Conservation (phyloP, 2,888 invertebrate genomes). For the Synanthedon formicaeformis region DNA sequence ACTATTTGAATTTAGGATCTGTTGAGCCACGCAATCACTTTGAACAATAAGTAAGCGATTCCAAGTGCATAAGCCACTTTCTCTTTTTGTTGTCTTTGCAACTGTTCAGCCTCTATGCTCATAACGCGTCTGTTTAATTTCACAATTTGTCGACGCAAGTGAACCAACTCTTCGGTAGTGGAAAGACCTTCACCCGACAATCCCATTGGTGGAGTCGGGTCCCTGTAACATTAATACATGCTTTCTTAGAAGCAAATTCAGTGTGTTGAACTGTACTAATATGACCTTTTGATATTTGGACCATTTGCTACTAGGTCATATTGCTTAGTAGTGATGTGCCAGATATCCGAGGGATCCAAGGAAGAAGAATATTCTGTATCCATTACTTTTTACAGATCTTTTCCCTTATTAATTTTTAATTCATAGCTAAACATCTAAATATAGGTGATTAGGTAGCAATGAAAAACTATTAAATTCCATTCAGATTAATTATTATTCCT, state of each 20-base stretch:
- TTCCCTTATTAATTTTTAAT: no score
- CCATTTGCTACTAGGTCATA: no score
- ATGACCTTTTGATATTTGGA: no score
- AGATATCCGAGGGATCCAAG: no score
- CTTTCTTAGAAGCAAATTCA: neutral
- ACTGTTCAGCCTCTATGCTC: slow-evolving; percentile 86
- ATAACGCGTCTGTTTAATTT: slow-evolving; percentile 89
- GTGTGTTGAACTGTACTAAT: no score
- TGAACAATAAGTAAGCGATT: slow-evolving; percentile 86
- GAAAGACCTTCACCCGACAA: slow-evolving; percentile 74
- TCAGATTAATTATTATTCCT: no score
- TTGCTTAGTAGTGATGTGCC: no score
- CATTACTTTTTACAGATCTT: no score
- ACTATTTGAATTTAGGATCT: slow-evolving; percentile 42
- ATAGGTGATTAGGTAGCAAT: no score
- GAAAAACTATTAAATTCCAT: no score
- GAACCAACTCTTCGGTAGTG: slow-evolving; percentile 82
- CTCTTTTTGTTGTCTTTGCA: slow-evolving; percentile 87
- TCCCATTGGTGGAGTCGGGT: slow-evolving; percentile 76
- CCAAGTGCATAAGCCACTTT: slow-evolving; percentile 87
- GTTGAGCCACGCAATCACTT: slow-evolving; percentile 85
- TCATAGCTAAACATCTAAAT: no score
- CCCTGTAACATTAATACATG: slow-evolving; percentile 47
- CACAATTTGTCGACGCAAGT: slow-evolving; percentile 86
- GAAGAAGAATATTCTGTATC: no score